Evolutionary conservation across 1,140 invertebrate genomes (phyloP).

Genomic region (Doryteuthis pealeii): DNA sequence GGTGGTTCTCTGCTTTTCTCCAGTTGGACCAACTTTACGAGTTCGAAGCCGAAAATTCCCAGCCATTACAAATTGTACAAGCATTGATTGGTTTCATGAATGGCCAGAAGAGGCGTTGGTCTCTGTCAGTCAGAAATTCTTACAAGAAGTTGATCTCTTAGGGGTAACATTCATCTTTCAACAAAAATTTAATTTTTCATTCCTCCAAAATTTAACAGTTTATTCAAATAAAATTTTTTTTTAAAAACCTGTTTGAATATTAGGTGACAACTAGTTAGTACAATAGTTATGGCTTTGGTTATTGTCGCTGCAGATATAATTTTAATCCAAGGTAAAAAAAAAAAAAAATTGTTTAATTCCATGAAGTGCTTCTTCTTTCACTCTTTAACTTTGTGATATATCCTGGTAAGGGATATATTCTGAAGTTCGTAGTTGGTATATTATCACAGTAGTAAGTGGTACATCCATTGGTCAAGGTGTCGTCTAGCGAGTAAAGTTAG

Average conservation of each 20-base stretch:
- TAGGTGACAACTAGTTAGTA: background rate
- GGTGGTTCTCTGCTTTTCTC: constrained; percentile 91
- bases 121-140: constrained; percentile 85
- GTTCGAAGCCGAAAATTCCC: constrained; percentile 93
- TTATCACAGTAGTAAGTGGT: too few species aligned
- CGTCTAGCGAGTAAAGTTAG: too few species aligned
- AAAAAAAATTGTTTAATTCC: too few species aligned
- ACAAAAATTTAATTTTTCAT: constrained; percentile 7
- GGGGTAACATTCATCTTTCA: constrained; percentile 63
- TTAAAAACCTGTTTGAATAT: background rate
- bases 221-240: background rate
- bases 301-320: background rate
- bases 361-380: too few species aligned
- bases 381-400: too few species aligned
- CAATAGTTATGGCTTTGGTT: background rate
- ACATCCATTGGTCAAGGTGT: too few species aligned
- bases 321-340: too few species aligned
- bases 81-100: constrained; percentile 97
- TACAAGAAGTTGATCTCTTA: constrained; percentile 78
- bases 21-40: constrained; percentile 86
- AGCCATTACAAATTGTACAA: constrained; percentile 90
- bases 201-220: too few species aligned
- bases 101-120: constrained; percentile 95
- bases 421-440: too few species aligned
- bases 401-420: too few species aligned